These are phyloP conservation scores for Diplodus puntazzo DNA, from an alignment of 2,797 vertebrate species.

Conservation along the genomic window DNA sequence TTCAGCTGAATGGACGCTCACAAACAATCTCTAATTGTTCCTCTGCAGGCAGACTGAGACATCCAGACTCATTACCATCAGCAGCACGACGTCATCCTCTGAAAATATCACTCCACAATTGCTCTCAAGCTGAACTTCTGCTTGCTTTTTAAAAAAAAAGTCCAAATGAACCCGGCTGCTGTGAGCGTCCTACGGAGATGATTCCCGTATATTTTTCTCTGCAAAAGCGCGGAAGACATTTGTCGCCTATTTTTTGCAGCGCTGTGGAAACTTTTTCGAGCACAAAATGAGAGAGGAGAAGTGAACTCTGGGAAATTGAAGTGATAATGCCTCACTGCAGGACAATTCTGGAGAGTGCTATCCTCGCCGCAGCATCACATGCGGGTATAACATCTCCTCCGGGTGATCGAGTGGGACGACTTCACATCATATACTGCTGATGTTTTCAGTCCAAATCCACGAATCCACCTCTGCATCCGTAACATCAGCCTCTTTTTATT, in stretches of 20 bases:
- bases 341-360: background rate
- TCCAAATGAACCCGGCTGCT: constrained; percentile 23
- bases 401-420: constrained; percentile 18
- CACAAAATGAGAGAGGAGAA: constrained; percentile 41
- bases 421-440: background rate
- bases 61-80: constrained; percentile 6
- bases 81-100: background rate
- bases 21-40: background rate
- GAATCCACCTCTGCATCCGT: background rate
- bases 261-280: constrained; percentile 37
- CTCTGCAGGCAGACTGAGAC: background rate
- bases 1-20: background rate
- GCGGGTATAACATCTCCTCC: constrained; percentile 3
- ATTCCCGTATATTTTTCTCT: constrained; percentile 2
- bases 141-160: constrained; percentile 16
- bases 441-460: constrained; percentile 18
- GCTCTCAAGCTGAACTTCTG: background rate
- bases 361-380: constrained; percentile 16
- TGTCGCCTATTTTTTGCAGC: constrained; percentile 48
- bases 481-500: constrained; percentile 21
- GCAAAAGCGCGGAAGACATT: constrained; percentile 43
- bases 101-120: constrained; percentile 6
- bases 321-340: constrained; percentile 40
- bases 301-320: constrained; percentile 40
- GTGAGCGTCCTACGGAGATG: constrained; percentile 19